Conservation (phyloP, 92 coral and sea anemone species). For the Phenganax subtilis region DNA sequence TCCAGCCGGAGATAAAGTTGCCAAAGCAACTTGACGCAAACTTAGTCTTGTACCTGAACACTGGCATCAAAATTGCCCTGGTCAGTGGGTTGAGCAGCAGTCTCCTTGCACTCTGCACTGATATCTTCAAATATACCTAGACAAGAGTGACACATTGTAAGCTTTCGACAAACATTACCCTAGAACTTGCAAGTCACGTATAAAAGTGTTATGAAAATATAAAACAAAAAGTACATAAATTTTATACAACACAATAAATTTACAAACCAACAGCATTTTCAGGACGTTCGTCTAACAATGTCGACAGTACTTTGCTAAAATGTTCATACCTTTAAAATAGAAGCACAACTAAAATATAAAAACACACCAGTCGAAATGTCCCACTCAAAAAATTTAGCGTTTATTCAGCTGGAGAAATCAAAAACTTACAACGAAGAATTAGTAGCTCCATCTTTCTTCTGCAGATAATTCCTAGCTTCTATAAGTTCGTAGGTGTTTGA, state of each 20-base stretch:
- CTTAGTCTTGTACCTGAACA: too few species aligned
- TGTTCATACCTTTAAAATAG: constrained; percentile 71
- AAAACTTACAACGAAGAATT: constrained; percentile 78
- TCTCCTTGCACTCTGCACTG: constrained; percentile 60
- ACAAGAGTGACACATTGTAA: neutral
- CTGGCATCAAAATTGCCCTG: constrained; percentile 20
- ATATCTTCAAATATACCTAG: constrained; percentile 87
- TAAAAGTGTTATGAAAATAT: neutral
- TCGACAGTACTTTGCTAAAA: constrained; percentile 72
- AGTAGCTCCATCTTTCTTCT: constrained; percentile 67
- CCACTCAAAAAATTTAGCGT: neutral
- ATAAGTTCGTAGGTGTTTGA: constrained; percentile 52
- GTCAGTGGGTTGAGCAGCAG: constrained; percentile 49
- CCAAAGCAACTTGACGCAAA: neutral
- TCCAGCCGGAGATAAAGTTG: too few species aligned
- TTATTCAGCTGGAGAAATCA: neutral
- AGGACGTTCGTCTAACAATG: constrained; percentile 84
- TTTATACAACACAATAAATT: neutral
- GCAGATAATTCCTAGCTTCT: constrained; percentile 63
- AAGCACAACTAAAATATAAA: neutral
- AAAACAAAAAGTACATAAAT: neutral
- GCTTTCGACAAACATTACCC: too few species aligned
- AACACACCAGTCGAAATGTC: neutral
- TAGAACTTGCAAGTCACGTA: neutral
- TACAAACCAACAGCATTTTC: constrained; percentile 77